Evolutionary conservation across 2,888 invertebrate species (phyloP), one percentile per base, ranked within the genome.

Genomic region (Hypomecis punctinalis): DNA sequence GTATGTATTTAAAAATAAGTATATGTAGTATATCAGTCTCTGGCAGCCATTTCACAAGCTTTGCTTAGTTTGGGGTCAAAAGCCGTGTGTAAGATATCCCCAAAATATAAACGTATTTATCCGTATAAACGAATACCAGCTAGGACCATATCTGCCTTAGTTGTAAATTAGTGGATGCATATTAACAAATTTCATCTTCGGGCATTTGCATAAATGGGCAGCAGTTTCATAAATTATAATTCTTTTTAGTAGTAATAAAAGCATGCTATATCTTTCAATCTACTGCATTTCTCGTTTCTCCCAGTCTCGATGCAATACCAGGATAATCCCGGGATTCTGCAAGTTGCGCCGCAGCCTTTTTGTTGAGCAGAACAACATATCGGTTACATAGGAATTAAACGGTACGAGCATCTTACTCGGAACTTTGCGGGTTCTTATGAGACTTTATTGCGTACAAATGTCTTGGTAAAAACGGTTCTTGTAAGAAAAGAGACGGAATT

Each of bases 251-350:
- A 33, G 47, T 57, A 56, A 52, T 43, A 47, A 53, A 23, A 33
- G 8, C 33, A 2, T 23, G n/a, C 55, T 11, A 9, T 13, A 6
- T 60, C 61, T 48, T 23, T 36, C 9, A 5, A 8, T 5, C 53
- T 58, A 65, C n/a, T n/a, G n/a, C 49, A 46, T 43, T 62, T 9
- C 40, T 9, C 40, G 40, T 7, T 40, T 58, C 79, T 81, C 76
- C 73, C 73, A 67, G 75, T 74, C 76, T 71, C 73, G 73, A 69
- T 77, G 80, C 80, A 83, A 83, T 82, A 81, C 77, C 76, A 67
- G 77, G 80, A 85, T 86, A 82, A 88, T 86, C 85, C 81, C 73
- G 76, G 62, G 76, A 76, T 82, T 80, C 79, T 83, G 72, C 78
- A 80, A 83, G 79, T 82, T 71, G 76, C 75, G 71, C 72, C 68